phyloP scores from a whole-genome alignment of 2,888 invertebrate genomes.

The Stramonita haemastoma region DNA sequence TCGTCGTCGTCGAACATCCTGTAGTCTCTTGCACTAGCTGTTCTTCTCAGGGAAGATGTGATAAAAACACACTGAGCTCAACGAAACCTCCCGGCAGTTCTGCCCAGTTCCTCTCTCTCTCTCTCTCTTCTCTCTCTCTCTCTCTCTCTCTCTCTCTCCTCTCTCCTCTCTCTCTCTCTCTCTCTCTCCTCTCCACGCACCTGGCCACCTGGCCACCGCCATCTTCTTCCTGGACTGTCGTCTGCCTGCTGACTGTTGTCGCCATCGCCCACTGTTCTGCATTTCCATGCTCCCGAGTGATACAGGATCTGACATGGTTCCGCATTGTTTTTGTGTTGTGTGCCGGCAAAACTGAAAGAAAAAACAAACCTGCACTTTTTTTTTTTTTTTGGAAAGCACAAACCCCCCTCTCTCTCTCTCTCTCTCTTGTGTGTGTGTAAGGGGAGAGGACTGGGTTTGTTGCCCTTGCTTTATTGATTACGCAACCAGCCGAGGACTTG shows the following conservation, averaged over 20 bases:
- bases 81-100: constrained; percentile 14
- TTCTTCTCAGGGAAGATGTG: constrained; percentile 38
- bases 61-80: constrained; percentile 30
- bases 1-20: not conserved
- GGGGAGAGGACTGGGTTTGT: too few species aligned
- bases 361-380: not conserved
- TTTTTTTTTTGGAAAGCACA: constrained; percentile 4
- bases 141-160: too few species aligned
- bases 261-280: not conserved
- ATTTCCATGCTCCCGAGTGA: constrained; percentile 16
- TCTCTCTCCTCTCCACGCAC: too few species aligned
- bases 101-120: not conserved
- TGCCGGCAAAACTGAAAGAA: not conserved
- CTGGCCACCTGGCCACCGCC: not conserved
- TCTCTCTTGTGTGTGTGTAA: too few species aligned
- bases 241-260: not conserved
- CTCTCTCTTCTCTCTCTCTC: too few species aligned
- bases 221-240: not conserved
- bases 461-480: too few species aligned
- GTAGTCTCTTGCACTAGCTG: constrained; percentile 34
- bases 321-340: not conserved
- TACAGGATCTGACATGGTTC: constrained; percentile 14
- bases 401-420: not conserved
- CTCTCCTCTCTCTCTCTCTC: too few species aligned
- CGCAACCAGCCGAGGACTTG: too few species aligned